Evolutionary conservation across 2,888 invertebrate genomes (phyloP), one percentile per base, ranked within the genome.

Genomic region (Caenorhabditis zanzibari): DNA sequence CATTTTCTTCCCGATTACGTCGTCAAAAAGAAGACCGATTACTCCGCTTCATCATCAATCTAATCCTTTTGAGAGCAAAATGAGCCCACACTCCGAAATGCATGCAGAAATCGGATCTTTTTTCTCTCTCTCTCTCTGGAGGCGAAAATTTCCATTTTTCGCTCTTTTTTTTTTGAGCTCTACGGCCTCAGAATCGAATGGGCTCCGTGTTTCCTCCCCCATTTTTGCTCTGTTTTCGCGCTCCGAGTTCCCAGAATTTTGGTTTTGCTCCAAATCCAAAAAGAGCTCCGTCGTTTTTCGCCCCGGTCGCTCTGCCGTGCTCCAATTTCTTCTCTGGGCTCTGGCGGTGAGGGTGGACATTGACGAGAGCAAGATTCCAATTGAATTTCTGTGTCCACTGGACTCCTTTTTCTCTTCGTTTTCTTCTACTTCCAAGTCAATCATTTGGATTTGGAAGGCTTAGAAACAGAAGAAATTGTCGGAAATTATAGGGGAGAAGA

Each of bases 311-410:
- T n/a, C 44, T 16, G 16, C 14, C n/a, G n/a, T n/a, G n/a, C n/a
- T n/a, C 14, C 12, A 44, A 44, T 44, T 44, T 44, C 44, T n/a
- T 14, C n/a, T 14, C 16, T n/a, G n/a, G n/a, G 44, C 32, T 44
- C n/a, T 5, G 3, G 16, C 16, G 44, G 44, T 44, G 52, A 52
- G 16, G 35, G 52, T 54, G 54, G 68, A 54, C 68, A 68, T 68
- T 7, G 7, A 32, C 32, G 32, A 7, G 32, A 7, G 38, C 35
- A 35, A 32, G 7, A 32, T 32, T 58, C 69, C 41, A 71, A 71
- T 71, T 71, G 58, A 58, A 71, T 71, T 71, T 71, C 9, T 19
- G 32, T 19, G n/a, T n/a, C n/a, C 26, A 6, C 32, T 38, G 54
- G 28, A 16, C 49, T 41, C 32, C 32, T 32, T 4, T 32, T 32